Evolutionary conservation across 2,888 invertebrate genomes (phyloP).

Genomic region (Parelbella ahira): DNA sequence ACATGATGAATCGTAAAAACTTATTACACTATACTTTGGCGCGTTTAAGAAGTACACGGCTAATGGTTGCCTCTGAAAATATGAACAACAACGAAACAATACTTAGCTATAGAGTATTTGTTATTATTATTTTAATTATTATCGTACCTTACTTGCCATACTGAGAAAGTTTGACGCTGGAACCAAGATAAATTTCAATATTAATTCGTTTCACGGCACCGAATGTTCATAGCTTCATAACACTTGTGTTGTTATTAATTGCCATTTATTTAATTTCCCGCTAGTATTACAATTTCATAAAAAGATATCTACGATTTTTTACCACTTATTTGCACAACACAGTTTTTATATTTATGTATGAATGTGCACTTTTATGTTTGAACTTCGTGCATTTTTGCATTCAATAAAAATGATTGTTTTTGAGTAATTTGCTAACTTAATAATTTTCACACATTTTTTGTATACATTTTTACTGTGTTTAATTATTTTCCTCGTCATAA

Average conservation of each 20-base stretch:
- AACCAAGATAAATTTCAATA: conserved; percentile 26
- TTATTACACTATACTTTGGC: conserved; percentile 2
- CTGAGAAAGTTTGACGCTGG: conserved; percentile 24
- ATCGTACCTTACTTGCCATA: conserved; percentile 26
- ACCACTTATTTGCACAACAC: conserved; percentile 19
- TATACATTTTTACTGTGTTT: no score
- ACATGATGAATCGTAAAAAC: conserved; percentile 6
- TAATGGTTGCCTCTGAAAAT: conserved; percentile 15
- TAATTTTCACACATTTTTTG: no score
- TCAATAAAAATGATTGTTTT: not conserved
- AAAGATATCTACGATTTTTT: conserved; percentile 8
- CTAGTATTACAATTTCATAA: no score
- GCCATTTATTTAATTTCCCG: no score
- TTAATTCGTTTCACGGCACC: conserved; percentile 23
- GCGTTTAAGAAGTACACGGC: not conserved
- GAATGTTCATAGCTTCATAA: conserved; percentile 13
- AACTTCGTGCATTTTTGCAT: not conserved
- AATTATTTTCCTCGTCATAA: no score
- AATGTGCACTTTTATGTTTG: conserved; percentile 11
- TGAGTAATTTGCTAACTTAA: no score
- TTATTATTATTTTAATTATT: conserved; percentile 20
- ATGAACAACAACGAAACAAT: conserved; percentile 11
- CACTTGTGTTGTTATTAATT: conserved; percentile 21
- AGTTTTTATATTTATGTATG: conserved; percentile 27
- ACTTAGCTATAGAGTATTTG: conserved; percentile 16